These are phyloP conservation scores for Leucophenga montana DNA, from an alignment of 2,888 invertebrate genomes.

Conservation along the genomic window DNA sequence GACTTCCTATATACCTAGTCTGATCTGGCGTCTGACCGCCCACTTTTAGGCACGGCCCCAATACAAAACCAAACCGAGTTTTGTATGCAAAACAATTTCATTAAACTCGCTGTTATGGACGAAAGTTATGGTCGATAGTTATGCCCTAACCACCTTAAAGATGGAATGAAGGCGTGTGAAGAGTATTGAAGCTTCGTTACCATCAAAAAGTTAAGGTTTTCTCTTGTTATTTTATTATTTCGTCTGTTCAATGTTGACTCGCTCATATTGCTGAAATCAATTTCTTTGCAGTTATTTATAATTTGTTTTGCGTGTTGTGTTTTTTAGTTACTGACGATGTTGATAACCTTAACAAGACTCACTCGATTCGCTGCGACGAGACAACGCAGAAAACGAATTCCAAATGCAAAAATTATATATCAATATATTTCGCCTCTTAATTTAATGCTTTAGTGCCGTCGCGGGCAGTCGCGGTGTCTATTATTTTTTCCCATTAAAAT, in stretches of 20 bases:
- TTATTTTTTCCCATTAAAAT: background rate
- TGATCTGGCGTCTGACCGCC: too few species aligned
- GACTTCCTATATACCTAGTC: too few species aligned
- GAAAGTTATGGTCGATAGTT: too few species aligned
- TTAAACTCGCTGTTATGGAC: too few species aligned
- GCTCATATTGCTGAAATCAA: background rate
- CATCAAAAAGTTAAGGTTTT: too few species aligned
- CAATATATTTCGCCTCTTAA: background rate
- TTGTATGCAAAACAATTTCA: too few species aligned
- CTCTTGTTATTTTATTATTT: conserved; percentile 6
- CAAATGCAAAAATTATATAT: conserved; percentile 9
- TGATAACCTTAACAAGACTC: conserved; percentile 16
- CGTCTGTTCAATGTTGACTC: background rate
- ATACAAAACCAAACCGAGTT: too few species aligned
- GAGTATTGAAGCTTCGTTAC: too few species aligned
- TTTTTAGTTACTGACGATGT: conserved; percentile 5
- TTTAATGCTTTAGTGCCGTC: conserved; percentile 47
- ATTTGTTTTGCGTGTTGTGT: background rate
- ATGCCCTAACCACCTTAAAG: too few species aligned
- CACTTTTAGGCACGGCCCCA: too few species aligned
- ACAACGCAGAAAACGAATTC: background rate
- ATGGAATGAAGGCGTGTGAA: too few species aligned
- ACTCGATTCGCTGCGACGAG: background rate
- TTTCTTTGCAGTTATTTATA: background rate
- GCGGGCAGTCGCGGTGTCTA: background rate